Evolutionary conservation across 2,113 vertebrate genomes (phyloP), one percentile per base, ranked within the genome.

Genomic region (Rhinopomastus cyanomelas): DNA sequence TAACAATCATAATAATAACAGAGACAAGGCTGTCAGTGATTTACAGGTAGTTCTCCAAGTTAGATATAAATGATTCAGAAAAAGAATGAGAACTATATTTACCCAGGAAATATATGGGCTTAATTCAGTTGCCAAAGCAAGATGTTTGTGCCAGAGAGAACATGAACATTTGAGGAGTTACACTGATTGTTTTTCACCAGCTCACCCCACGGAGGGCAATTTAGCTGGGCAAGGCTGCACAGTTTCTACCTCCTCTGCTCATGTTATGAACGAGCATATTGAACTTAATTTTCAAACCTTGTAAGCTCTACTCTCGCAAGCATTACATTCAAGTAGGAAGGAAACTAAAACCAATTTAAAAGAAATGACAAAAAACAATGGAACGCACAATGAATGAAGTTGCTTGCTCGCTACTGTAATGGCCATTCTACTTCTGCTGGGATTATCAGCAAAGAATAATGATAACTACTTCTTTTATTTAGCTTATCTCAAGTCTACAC

Each of bases 271-370:
- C 0, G 29, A 93, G 42, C 73, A 81, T 81, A 71, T 67, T 89
- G 52, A 81, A 92, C 85, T 84, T 94, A 75, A 93, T 95, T 94
- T 93, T 84, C 83, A 57, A 79, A 18, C 65, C 62, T 53, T 85
- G 68, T 92, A 90, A 74, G 73, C 62, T 55, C 65, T 92, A 30
- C 42, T 85, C 84, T 94, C 92, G 92, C 46, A 91, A 88, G 69
- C 44, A 89, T 88, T 90, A 60, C 57, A 87, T 95, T 92, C 77
- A 94, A 87, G 95, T 95, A 92, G 61, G 52, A 86, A 66, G 61
- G 83, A 79, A 72, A 91, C 53, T 34, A 89, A 92, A 94, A 49
- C 27, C 80, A 90, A 73, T 94, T 89, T 89, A 51, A 87, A 93
- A 77, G 16, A 85, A 76, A 83, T 53, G 25, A 61, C 17, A 48